Percentiles rank a stretch among this genome's conserved stretches.
phyloP scores from a whole-genome alignment of 2,797 vertebrate genomes.

The Coilia nasus region DNA sequence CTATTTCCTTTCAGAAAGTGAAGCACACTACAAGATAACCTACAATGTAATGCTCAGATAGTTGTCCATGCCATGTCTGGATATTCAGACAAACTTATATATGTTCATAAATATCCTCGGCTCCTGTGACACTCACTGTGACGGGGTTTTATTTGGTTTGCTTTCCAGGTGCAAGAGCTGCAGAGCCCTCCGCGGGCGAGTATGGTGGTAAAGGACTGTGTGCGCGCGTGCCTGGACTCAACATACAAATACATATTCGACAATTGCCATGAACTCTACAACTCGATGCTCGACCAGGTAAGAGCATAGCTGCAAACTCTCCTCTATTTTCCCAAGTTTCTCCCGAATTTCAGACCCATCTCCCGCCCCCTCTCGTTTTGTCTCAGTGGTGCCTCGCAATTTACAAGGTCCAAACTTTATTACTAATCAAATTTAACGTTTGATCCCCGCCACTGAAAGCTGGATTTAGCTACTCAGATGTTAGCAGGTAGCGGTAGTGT shows the following conservation, averaged over 20 bases:
- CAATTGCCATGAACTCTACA: constrained; percentile 96
- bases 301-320: constrained; percentile 39
- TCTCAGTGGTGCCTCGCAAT: too few species aligned
- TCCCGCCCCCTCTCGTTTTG: too few species aligned
- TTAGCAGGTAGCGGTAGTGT: too few species aligned
- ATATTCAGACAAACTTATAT: neutral
- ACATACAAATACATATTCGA: constrained; percentile 98
- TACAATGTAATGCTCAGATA: neutral
- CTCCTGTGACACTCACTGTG: neutral
- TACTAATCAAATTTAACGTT: too few species aligned
- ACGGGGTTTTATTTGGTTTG: neutral
- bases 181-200: constrained; percentile 95
- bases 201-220: constrained; percentile 93
- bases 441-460: too few species aligned
- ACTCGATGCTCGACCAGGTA: constrained; percentile 93
- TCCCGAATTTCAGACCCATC: too few species aligned
- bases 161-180: constrained; percentile 89
- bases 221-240: constrained; percentile 92
- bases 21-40: neutral
- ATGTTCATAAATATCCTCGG: neutral
- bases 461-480: too few species aligned
- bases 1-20: neutral
- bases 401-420: too few species aligned
- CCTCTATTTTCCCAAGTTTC: too few species aligned
- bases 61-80: neutral